Conservation (phyloP, 1,140 invertebrate genomes). For the Polypedilum vanderplanki region DNA sequence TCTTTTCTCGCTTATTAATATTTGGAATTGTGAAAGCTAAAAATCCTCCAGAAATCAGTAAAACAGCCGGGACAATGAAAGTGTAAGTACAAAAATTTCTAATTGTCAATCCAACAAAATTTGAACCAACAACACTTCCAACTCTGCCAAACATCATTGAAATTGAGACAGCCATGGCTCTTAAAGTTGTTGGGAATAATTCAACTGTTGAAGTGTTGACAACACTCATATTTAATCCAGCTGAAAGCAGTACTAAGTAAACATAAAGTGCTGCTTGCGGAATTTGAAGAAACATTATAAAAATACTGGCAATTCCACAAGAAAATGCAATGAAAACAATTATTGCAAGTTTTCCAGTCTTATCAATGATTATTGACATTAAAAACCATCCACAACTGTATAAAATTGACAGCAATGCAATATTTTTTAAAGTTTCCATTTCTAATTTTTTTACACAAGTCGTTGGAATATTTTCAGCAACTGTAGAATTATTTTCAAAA, state of each 20-base stretch:
- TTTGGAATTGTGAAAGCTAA: not conserved
- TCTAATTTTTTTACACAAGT: no score
- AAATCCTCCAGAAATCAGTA: slow-evolving; percentile 8
- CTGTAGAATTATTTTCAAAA: not conserved
- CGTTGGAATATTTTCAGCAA: not conserved
- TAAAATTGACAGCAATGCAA: no score
- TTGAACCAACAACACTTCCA: slow-evolving; percentile 34
- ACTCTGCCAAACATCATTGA: slow-evolving; percentile 37
- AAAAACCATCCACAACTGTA: no score
- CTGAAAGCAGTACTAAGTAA: slow-evolving; percentile 32
- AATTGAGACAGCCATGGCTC: slow-evolving; percentile 43
- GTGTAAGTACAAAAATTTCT: slow-evolving; percentile 32
- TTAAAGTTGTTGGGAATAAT: slow-evolving; percentile 41
- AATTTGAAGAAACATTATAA: slow-evolving; percentile 27
- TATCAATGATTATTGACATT: slow-evolving; percentile 31
- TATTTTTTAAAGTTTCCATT: no score
- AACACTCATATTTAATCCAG: slow-evolving; percentile 35
- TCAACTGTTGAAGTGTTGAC: slow-evolving; percentile 38
- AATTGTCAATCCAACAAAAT: slow-evolving; percentile 32
- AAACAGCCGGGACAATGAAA: slow-evolving; percentile 29
- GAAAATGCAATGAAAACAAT: not conserved
- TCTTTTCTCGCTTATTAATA: not conserved
- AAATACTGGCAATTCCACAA: slow-evolving; percentile 31
- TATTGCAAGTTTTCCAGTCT: slow-evolving; percentile 23
- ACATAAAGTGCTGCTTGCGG: slow-evolving; percentile 33